Evolutionary conservation across 2,888 invertebrate species (phyloP).

Genomic region (Lasioglossum vierecki): DNA sequence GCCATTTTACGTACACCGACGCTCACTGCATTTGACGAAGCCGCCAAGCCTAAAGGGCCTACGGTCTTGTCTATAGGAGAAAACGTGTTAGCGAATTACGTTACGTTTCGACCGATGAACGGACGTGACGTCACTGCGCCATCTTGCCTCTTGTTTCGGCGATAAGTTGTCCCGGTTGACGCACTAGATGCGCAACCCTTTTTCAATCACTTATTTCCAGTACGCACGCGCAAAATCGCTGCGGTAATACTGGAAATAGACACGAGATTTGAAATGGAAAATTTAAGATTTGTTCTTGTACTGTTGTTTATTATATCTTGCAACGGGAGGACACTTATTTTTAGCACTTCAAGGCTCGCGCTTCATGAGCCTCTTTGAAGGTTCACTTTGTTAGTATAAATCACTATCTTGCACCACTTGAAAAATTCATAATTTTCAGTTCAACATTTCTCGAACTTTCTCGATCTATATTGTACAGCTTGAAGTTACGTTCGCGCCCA

Average conservation of each 20-base stretch:
- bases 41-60: slow-evolving; percentile 62
- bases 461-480: neutral
- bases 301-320: too few species aligned
- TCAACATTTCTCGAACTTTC: neutral
- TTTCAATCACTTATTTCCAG: neutral
- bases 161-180: neutral
- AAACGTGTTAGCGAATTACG: slow-evolving; percentile 59
- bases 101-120: slow-evolving; percentile 44
- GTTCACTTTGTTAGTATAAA: neutral
- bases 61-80: slow-evolving; percentile 43
- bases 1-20: slow-evolving; percentile 89
- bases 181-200: neutral
- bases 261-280: neutral
- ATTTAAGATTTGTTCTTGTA: neutral
- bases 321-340: too few species aligned
- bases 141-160: slow-evolving; percentile 30
- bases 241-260: neutral
- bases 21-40: slow-evolving; percentile 74
- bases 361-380: neutral
- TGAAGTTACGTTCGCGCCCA: too few species aligned
- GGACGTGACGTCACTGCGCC: slow-evolving; percentile 59
- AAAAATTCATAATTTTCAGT: neutral
- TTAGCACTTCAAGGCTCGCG: too few species aligned
- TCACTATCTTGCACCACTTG: neutral
- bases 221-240: neutral